Percentiles rank a stretch among this genome's conserved stretches.
Evolutionary conservation across 1,140 invertebrate species (phyloP).

Genomic region (Euura lappo): DNA sequence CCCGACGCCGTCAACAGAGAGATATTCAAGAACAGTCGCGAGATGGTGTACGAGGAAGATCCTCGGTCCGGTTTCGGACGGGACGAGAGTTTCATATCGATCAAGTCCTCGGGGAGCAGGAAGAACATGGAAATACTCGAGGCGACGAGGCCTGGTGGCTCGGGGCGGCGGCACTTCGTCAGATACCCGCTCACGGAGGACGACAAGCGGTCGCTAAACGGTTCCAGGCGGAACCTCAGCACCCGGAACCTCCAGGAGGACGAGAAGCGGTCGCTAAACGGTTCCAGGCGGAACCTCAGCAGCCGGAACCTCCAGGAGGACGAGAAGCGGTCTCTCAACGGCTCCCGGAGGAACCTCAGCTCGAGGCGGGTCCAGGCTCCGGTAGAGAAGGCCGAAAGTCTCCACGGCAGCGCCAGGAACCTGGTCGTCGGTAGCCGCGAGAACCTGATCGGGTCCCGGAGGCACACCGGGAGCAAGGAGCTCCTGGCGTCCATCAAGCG

Average conservation of each 20-base stretch:
- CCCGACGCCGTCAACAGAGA: conserved; percentile 43
- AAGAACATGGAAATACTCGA: not conserved
- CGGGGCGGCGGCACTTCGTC: not conserved
- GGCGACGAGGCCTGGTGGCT: not conserved
- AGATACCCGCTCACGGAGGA: conserved; percentile 29
- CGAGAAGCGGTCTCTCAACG: conserved; percentile 32
- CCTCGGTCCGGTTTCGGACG: conserved; percentile 20
- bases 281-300: conserved; percentile 29
- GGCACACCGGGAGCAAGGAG: conserved; percentile 38
- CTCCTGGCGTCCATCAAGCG: conserved; percentile 25
- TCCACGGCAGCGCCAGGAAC: conserved; percentile 24
- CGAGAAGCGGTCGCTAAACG: conserved; percentile 29
- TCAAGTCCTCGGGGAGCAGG: not conserved
- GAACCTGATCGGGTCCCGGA: conserved; percentile 23
- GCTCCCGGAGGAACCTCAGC: conserved; percentile 27
- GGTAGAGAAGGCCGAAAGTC: conserved; percentile 28
- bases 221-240: conserved; percentile 29
- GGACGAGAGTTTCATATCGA: conserved; percentile 23
- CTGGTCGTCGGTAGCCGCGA: conserved; percentile 24
- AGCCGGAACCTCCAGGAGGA: conserved; percentile 32
- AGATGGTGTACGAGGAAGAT: conserved; percentile 41
- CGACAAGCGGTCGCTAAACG: conserved; percentile 32
- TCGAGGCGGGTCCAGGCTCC: conserved; percentile 31
- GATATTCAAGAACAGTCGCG: conserved; percentile 42
- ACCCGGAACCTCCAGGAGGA: conserved; percentile 32